phyloP scores from a whole-genome alignment of 2,797 vertebrate species.

The Sebastes nivosus region DNA sequence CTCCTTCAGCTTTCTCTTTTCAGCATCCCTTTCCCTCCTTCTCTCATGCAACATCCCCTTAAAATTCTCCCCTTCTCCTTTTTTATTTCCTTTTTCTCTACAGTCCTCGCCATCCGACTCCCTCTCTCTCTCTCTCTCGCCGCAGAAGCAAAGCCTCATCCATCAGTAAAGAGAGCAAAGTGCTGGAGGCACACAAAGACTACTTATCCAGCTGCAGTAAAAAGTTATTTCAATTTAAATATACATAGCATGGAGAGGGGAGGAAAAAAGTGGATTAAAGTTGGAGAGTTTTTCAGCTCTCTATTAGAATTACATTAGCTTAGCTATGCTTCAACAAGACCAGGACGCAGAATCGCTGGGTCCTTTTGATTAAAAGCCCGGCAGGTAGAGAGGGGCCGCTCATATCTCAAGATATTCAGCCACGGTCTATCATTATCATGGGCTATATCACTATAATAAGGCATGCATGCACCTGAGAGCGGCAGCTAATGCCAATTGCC shows the following conservation, averaged over 20 bases:
- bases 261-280: constrained; percentile 75
- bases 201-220: constrained; percentile 86
- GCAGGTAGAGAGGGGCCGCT: constrained; percentile 62
- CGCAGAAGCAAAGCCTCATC: constrained; percentile 75
- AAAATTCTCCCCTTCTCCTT: constrained; percentile 21
- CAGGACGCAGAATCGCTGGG: constrained; percentile 54
- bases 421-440: constrained; percentile 71
- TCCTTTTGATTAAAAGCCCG: constrained; percentile 77
- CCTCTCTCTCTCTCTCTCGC: constrained; percentile 21
- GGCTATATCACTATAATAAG: constrained; percentile 71
- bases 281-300: constrained; percentile 74
- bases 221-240: constrained; percentile 91
- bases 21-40: background rate
- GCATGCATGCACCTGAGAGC: constrained; percentile 59
- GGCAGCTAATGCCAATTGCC: constrained; percentile 44
- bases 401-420: constrained; percentile 68
- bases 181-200: constrained; percentile 87
- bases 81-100: constrained; percentile 44
- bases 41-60: constrained; percentile 36
- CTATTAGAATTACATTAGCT: constrained; percentile 80
- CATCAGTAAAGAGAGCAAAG: constrained; percentile 84
- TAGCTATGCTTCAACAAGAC: constrained; percentile 75
- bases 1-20: constrained; percentile 41
- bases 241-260: constrained; percentile 87
- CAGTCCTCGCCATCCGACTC: constrained; percentile 21